Evolutionary conservation across 2,888 invertebrate genomes (phyloP).

Genomic region (Alentia gelatinosa): DNA sequence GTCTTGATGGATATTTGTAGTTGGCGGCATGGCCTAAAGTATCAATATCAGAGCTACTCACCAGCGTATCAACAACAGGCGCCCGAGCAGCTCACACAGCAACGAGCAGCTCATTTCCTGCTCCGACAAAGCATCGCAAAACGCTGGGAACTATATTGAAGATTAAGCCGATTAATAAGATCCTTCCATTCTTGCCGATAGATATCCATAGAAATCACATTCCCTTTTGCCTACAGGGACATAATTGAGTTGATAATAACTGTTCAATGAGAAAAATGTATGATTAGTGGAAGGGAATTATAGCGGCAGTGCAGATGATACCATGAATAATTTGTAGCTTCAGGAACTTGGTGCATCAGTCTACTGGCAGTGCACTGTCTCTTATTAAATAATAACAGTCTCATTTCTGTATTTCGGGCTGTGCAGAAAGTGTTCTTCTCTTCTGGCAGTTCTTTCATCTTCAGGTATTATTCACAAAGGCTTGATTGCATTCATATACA

Average conservation of each 20-base stretch:
- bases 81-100: background rate
- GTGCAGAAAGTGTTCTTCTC: background rate
- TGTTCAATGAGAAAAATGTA: background rate
- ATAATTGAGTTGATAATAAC: conserved; percentile 10
- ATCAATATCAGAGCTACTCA: background rate
- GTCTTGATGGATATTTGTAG: background rate
- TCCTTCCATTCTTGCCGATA: background rate
- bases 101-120: conserved; percentile 8
- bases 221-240: background rate
- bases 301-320: background rate
- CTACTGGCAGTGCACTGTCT: background rate
- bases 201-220: background rate
- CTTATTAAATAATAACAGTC: background rate
- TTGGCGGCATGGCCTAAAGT: background rate
- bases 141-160: background rate
- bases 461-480: no score
- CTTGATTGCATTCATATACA: no score
- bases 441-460: no score
- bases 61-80: background rate
- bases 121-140: background rate
- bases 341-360: background rate
- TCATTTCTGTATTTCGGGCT: background rate
- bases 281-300: background rate
- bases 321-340: background rate
- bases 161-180: conserved; percentile 2